Evolutionary conservation across 2,113 vertebrate species (phyloP), one percentile per base, ranked within the genome.

Genomic region (Piaya cayana): DNA sequence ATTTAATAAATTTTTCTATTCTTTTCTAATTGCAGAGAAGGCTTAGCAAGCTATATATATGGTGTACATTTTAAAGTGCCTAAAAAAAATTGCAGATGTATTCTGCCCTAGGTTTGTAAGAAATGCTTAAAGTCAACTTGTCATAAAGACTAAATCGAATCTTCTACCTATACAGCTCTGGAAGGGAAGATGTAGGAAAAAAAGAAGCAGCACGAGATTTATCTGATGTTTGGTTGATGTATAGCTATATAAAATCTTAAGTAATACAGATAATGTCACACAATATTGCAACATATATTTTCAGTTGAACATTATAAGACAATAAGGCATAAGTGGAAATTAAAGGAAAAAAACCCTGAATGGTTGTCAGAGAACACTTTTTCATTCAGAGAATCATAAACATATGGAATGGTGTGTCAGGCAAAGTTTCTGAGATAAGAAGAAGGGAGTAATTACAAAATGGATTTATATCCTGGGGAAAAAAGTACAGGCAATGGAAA

Each of bases 261-360:
- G 97, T 97, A 98, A 98, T 97, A 98, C 97, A 98, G 98, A 98
- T 98, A 98, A 98, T 98, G 97, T 98, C 98, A 98, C 89, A 96
- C 96, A 98, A 98, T 98, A 98, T 98, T 98, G 97, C 97, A 98
- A 98, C 97, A 98, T 98, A 98, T 98, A 98, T 98, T 98, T 98
- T 97, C 97, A 93, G 95, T 95, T 84, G 97, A 98, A 98, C 94
- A 95, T 98, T 98, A 95, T 97, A 98, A 98, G 97, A 98, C 97
- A 98, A 98, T 98, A 98, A 98, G 98, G 97, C 97, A 98, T 98
- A 98, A 98, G 97, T 98, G 98, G 97, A 98, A 98, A 98, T 98
- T 98, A 98, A 98, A 97, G 96, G 94, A 95, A 96, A 98, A 39
- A 95, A 97, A 97, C 91, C 93, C 94, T 94, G 96, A 97, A 97